Conservation (phyloP, 2,113 vertebrate species). For the Peromyscus californicus region DNA sequence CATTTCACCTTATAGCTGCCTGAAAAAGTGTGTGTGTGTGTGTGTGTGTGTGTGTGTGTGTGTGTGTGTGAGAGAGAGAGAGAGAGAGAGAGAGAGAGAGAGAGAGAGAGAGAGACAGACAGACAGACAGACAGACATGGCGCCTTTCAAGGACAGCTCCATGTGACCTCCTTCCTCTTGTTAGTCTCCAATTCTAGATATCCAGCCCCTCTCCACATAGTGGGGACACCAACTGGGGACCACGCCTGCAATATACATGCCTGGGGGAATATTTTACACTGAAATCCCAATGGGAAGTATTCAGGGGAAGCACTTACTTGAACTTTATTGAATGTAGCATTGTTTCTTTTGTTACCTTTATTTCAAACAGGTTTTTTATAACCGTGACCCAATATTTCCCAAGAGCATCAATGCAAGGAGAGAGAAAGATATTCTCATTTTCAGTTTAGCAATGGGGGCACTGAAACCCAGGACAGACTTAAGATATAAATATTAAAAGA, state of each 20-base stretch:
- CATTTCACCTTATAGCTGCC: background rate
- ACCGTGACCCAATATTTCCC: background rate
- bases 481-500: background rate
- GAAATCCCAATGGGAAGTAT: background rate
- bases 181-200: background rate
- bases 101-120: too few relatives aligned
- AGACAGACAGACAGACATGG: too few relatives aligned
- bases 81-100: too few relatives aligned
- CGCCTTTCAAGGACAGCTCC: background rate
- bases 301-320: background rate
- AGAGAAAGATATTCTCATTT: background rate
- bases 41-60: background rate
- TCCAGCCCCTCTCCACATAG: too few relatives aligned
- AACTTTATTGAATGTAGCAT: background rate
- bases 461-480: background rate
- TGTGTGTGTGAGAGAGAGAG: too few relatives aligned
- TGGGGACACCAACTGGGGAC: too few relatives aligned
- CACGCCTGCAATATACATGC: background rate
- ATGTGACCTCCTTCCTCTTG: too few relatives aligned
- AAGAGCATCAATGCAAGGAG: background rate
- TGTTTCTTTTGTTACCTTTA: background rate
- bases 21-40: rapidly evolving
- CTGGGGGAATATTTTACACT: background rate
- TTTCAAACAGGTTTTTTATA: constrained; percentile 28
- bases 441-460: background rate